These are phyloP conservation scores for Lasioglossum villosulum DNA, from an alignment of 2,888 invertebrate species.

Conservation along the genomic window DNA sequence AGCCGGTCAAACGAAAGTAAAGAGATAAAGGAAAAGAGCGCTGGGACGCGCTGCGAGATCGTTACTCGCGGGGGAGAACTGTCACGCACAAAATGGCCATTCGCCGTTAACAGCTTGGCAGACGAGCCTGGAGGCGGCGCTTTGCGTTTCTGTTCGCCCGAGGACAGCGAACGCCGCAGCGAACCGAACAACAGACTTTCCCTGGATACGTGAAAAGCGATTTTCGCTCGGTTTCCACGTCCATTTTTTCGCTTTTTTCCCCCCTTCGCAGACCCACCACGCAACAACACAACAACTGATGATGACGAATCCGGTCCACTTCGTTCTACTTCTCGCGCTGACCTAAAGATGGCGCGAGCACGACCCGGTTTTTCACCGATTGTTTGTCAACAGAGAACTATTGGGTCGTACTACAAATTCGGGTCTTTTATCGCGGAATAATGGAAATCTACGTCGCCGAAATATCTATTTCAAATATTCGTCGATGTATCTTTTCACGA, in stretches of 20 bases:
- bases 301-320: constrained; percentile 53
- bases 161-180: constrained; percentile 30
- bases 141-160: constrained; percentile 58
- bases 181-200: constrained; percentile 14
- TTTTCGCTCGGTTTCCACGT: constrained; percentile 37
- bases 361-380: constrained; percentile 59
- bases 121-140: constrained; percentile 85
- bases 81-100: constrained; percentile 89
- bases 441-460: background rate
- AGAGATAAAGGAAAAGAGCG: constrained; percentile 41
- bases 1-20: constrained; percentile 37
- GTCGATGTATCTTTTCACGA: background rate
- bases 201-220: constrained; percentile 31
- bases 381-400: constrained; percentile 73
- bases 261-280: constrained; percentile 28
- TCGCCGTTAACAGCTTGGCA: constrained; percentile 86
- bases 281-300: constrained; percentile 42
- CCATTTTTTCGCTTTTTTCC: constrained; percentile 47
- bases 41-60: constrained; percentile 60
- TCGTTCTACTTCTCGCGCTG: constrained; percentile 45
- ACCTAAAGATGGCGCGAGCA: constrained; percentile 75
- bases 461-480: background rate
- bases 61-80: constrained; percentile 81
- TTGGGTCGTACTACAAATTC: constrained; percentile 14
- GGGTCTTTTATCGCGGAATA: background rate